These are phyloP conservation scores for Drosophila ogumai DNA, from an alignment of 1,140 invertebrate genomes.

Conservation along the genomic window DNA sequence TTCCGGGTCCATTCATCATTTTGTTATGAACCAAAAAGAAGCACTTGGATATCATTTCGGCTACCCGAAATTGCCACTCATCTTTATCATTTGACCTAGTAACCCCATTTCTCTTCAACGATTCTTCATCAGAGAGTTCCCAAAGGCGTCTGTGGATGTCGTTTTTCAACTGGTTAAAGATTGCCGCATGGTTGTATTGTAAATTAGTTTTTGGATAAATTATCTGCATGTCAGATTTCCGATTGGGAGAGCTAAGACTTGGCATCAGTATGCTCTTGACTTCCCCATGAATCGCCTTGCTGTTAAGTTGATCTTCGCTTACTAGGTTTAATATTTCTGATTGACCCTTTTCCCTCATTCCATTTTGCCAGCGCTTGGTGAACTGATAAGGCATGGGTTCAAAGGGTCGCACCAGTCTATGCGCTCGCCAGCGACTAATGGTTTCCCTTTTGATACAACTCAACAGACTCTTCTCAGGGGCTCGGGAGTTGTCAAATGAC, in stretches of 20 bases:
- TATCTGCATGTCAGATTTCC: neutral
- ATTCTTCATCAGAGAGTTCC: neutral
- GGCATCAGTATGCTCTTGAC: neutral
- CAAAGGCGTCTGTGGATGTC: neutral
- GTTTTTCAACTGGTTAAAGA: neutral
- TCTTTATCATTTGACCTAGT: neutral
- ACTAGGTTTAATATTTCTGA: neutral
- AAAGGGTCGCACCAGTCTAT: neutral
- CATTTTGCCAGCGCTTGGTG: neutral
- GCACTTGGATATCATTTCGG: slow-evolving; percentile 12
- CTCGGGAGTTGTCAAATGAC: neutral
- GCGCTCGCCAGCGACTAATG: neutral
- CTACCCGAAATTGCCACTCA: slow-evolving; percentile 3
- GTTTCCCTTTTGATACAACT: neutral
- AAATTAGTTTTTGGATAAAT: neutral
- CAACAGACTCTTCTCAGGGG: neutral
- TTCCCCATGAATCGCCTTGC: neutral
- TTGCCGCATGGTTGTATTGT: neutral
- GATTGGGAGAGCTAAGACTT: too few relatives aligned
- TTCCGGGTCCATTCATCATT: neutral
- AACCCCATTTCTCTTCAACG: too few relatives aligned
- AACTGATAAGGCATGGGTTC: neutral
- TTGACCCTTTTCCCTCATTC: neutral
- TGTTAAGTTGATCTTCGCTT: neutral
- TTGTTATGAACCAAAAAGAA: slow-evolving; percentile 1